Evolutionary conservation across 92 coral and sea anemone species (phyloP).

Genomic region (Heliopora coerulea): DNA sequence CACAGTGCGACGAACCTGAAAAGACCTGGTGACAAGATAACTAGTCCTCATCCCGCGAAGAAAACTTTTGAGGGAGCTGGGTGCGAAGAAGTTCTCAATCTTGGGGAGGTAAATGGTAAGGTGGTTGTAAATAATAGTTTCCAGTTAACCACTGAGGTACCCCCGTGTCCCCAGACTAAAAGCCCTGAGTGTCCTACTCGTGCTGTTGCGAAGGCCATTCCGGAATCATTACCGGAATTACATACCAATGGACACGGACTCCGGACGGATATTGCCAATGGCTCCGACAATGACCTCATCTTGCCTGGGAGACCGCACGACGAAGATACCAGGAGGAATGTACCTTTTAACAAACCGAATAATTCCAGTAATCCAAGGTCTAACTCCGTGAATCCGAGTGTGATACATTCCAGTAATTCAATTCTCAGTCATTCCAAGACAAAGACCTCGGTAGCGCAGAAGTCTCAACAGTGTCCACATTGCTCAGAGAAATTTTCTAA

Average conservation of each 20-base stretch:
- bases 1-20: not conserved
- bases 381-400: not conserved
- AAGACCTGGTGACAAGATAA: not conserved
- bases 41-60: not conserved
- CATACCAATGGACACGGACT: not conserved
- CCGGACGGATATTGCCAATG: not conserved
- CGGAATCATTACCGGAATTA: not conserved
- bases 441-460: not conserved
- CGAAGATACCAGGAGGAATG: not conserved
- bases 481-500: conserved; percentile 24
- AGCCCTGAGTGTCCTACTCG: not conserved
- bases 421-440: not conserved
- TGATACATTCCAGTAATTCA: not conserved
- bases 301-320: not conserved
- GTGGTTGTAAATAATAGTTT: conserved; percentile 15
- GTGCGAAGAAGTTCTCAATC: not conserved
- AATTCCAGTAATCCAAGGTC: not conserved
- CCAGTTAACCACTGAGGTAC: not conserved
- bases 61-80: not conserved
- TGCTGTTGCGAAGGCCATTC: not conserved
- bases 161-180: conserved; percentile 1
- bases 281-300: not conserved
- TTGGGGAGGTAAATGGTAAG: conserved; percentile 21
- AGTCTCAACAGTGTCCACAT: conserved; percentile 27
- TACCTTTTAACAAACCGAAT: not conserved